Base-by-base conservation (phyloP, 2,797 vertebrate species). In the Sebastolobus altivelis region DNA sequence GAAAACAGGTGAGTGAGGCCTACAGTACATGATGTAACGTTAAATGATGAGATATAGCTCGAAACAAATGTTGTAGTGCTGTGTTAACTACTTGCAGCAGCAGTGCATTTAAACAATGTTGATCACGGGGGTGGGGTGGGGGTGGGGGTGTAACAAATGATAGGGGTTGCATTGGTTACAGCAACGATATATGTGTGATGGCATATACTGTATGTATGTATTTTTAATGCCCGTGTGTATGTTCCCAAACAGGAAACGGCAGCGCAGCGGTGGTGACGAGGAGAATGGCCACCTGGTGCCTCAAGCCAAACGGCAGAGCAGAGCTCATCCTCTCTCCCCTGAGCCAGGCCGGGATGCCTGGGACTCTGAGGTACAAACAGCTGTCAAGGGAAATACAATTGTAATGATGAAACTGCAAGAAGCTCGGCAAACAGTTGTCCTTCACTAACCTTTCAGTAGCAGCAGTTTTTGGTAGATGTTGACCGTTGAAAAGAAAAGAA, bases 281-380 rank as follows among this genome's bases (percentile, higher is more conserved):
- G 97, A 97, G 10, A 96, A 79, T 65, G 89, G 92, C 81, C 96
- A 97, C 33, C 90, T 94, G 77, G 93, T 97, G 70, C 97, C 97
- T 1, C 97, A 97, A 88, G 96, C 95, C 82, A 99, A 99, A 72
- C 93, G 97, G 67, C 97, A 84, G 69, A 97, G 93, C 86, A 95
- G 91, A 67, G 76, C 90, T 77, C 89, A 94, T 10, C 94, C 94
- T 62, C 91, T 92, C 46, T 95, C 94, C 25, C 94, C 94, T 4
- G 95, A 95, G 65, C 89, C 91, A 1, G 94, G 94, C 16, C 84
- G 93, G 65, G 96, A 96, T 83, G 93, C 94, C 8, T 96, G 94
- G 92, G 96, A 96, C 84, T 94, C 94, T 12, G 95, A 96, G 95
- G 96, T 96, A 93, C 12, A 35, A 18, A n/a, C 8, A n/a, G 4